Evolutionary conservation across 2,113 vertebrate genomes (phyloP).

Genomic region (Sinocyclocheilus anshuiensis): DNA sequence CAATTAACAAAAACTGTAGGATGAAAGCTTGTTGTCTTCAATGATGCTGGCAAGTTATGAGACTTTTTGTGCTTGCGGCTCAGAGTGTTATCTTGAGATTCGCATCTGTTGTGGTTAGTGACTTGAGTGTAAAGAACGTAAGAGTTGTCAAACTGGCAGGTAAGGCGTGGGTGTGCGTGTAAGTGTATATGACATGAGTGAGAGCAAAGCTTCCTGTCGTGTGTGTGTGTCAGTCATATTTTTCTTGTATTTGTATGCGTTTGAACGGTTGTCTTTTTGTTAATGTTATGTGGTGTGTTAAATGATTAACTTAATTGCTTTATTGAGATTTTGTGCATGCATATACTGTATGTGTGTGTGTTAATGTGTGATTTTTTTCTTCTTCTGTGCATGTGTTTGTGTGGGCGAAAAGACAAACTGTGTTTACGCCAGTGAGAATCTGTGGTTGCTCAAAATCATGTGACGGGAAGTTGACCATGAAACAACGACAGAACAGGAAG

Average conservation of each 20-base stretch:
- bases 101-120: constrained; percentile 58
- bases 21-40: constrained; percentile 24
- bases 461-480: constrained; percentile 56
- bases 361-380: too few relatives aligned
- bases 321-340: constrained; percentile 33
- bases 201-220: constrained; percentile 58
- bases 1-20: neutral
- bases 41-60: constrained; percentile 11
- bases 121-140: constrained; percentile 52
- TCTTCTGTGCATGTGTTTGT: constrained; percentile 40
- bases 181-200: constrained; percentile 47
- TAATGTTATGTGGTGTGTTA: neutral
- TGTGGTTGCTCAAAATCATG: constrained; percentile 45
- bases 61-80: constrained; percentile 47
- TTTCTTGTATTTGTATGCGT: neutral
- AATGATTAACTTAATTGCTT: neutral
- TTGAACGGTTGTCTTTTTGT: constrained; percentile 37
- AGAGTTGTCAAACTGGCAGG: constrained; percentile 52
- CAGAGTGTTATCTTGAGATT: constrained; percentile 48
- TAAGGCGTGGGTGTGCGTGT: constrained; percentile 50
- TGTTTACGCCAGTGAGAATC: constrained; percentile 46
- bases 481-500: constrained; percentile 55
- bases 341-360: neutral
- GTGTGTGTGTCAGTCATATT: constrained; percentile 21
- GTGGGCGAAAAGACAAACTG: constrained; percentile 33